Evolutionary conservation across 2,888 invertebrate genomes (phyloP).

Genomic region (Drosophila prostipennis): DNA sequence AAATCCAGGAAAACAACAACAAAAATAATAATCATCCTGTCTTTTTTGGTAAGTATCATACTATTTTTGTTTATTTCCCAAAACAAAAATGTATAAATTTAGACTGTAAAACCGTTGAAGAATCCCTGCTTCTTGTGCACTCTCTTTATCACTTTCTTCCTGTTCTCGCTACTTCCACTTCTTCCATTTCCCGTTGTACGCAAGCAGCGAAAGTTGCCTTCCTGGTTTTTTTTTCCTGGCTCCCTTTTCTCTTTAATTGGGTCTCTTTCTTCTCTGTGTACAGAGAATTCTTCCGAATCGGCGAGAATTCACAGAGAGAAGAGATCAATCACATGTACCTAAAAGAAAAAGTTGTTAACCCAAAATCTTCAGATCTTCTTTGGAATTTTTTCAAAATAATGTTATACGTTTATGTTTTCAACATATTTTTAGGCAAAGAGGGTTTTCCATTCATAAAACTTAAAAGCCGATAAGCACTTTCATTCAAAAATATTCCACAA

Average conservation of each 20-base stretch:
- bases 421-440: too few species aligned
- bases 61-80: slow-evolving; percentile 48
- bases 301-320: slow-evolving; percentile 1
- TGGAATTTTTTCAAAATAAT: too few species aligned
- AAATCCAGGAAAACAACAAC: neutral
- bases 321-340: too few species aligned
- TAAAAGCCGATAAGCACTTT: too few species aligned
- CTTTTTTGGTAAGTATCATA: slow-evolving; percentile 20
- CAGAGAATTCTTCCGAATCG: neutral
- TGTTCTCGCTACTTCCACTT: slow-evolving; percentile 16
- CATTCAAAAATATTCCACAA: too few species aligned
- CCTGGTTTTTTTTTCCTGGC: slow-evolving; percentile 19
- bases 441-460: too few species aligned
- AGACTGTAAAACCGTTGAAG: slow-evolving; percentile 17
- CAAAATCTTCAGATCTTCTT: too few species aligned
- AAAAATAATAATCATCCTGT: neutral
- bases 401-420: too few species aligned
- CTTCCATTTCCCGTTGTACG: slow-evolving; percentile 54
- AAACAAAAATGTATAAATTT: slow-evolving; percentile 44
- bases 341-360: too few species aligned
- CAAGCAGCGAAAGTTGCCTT: slow-evolving; percentile 76
- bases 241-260: neutral
- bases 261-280: neutral
- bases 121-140: slow-evolving; percentile 1
- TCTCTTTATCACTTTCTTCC: slow-evolving; percentile 7